Base-by-base conservation (phyloP, 2,113 vertebrate species). In the Paramisgurnus dabryanus region DNA sequence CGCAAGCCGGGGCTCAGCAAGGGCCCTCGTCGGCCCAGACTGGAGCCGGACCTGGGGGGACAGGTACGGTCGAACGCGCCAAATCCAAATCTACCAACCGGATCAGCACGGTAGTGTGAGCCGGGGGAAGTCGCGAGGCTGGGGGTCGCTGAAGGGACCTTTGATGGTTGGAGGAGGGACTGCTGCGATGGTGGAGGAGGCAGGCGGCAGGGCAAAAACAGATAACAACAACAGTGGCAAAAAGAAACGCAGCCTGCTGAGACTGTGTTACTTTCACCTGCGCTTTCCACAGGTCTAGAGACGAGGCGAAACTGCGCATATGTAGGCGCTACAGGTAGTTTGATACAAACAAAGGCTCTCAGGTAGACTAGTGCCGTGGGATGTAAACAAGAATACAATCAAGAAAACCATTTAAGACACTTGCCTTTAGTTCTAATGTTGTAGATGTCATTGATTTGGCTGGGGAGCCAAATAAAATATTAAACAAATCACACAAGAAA, bases 61-160 rank as follows among this genome's bases (percentile, higher is more conserved):
- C 92, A 80, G 91, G 93, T 34, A 94, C 92, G 41, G 90, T 80
- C 83, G 90, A 91, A n/a, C 94, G 95, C 49, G 90, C 94, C 86
- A 97, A 97, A 87, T 90, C 93, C 76, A 97, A 97, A 67, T 93
- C 94, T 34, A 89, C 93, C 88, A 96, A 94, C 88, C 93, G 96
- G 88, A 97, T 97, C 91, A 97, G 96, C 90, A 97, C 96, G 4
- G 95, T 97, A 78, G 96, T 97, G 88, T 97, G 91, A 96, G 88
- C 86, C 85, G 85, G 76, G 79, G 74, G 61, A 87, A 82, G 69
- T 67, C 40, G 83, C 84, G 79, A 78, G 41, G 70, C 77, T 75
- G 84, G 80, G 74, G 84, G 27, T 82, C 83, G 74, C 75, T 82
- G 77, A 84, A 84, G 70, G 85, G 84, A 65, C 80, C 80, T 65